phyloP scores from a whole-genome alignment of 1,140 invertebrate genomes.

The Cardiocondyla obscurior region DNA sequence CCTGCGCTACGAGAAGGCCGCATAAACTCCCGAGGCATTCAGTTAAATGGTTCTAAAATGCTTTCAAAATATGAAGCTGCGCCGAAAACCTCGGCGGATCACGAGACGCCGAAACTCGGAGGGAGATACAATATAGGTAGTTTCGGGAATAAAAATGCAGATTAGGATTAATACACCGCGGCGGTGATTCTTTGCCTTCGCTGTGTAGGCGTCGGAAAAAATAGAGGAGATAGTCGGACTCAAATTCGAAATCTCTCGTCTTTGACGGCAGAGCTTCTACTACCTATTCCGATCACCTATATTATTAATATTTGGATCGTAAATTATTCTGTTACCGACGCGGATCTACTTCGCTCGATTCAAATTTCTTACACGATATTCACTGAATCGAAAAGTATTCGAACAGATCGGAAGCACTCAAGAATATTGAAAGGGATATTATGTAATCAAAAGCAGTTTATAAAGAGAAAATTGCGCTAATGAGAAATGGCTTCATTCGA shows the following conservation, averaged over 20 bases:
- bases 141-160: conserved; percentile 71
- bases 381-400: background rate
- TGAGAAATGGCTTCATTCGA: conserved; percentile 62
- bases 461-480: conserved; percentile 61
- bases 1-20: conserved; percentile 62
- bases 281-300: no score
- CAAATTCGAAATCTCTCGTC: no score
- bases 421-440: conserved; percentile 63
- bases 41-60: conserved; percentile 76
- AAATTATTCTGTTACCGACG: background rate
- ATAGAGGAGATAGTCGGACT: no score
- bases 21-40: conserved; percentile 74
- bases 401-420: conserved; percentile 51
- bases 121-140: conserved; percentile 60
- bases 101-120: background rate
- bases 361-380: background rate
- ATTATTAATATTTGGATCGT: no score
- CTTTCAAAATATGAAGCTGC: conserved; percentile 70
- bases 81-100: conserved; percentile 54
- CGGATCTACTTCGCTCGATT: no score
- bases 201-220: no score
- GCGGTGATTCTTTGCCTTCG: conserved; percentile 62
- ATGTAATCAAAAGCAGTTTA: conserved; percentile 60
- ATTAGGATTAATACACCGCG: conserved; percentile 71
- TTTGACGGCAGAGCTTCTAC: no score